Evolutionary conservation across 2,888 invertebrate species (phyloP).

Genomic region (Cataglyphis albicans): DNA sequence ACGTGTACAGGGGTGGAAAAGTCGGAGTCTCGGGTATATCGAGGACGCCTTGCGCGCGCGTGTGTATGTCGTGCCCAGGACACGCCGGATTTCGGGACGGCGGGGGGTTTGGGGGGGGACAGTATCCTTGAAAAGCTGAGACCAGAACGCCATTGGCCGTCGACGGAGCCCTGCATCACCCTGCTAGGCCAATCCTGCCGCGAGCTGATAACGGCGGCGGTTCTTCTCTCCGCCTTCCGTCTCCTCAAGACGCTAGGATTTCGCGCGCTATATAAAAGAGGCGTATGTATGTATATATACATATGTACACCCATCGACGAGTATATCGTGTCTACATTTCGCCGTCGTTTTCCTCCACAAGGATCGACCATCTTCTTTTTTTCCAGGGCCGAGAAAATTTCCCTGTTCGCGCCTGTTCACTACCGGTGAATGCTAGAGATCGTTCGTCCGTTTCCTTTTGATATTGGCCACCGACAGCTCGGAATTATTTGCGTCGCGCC

Average conservation of each 20-base stretch:
- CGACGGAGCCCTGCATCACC: conserved; percentile 63
- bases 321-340: conserved; percentile 58
- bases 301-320: conserved; percentile 29
- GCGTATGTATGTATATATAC: neutral
- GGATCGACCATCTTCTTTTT: conserved; percentile 72
- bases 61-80: conserved; percentile 46
- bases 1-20: conserved; percentile 52
- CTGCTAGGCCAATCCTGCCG: conserved; percentile 82
- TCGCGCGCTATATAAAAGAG: conserved; percentile 69
- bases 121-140: conserved; percentile 83
- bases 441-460: conserved; percentile 39
- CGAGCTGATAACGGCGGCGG: conserved; percentile 84
- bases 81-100: conserved; percentile 69
- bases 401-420: conserved; percentile 28
- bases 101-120: conserved; percentile 50
- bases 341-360: conserved; percentile 35
- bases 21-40: conserved; percentile 48
- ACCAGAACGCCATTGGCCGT: conserved; percentile 84
- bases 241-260: conserved; percentile 83
- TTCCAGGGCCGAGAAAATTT: conserved; percentile 62
- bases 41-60: conserved; percentile 33
- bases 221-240: conserved; percentile 82
- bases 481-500: conserved; percentile 38
- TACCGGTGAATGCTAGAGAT: conserved; percentile 23
- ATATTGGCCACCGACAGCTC: conserved; percentile 38